Base-by-base conservation (phyloP, 2,113 vertebrate species). In the Oncorhynchus mykiss region DNA sequence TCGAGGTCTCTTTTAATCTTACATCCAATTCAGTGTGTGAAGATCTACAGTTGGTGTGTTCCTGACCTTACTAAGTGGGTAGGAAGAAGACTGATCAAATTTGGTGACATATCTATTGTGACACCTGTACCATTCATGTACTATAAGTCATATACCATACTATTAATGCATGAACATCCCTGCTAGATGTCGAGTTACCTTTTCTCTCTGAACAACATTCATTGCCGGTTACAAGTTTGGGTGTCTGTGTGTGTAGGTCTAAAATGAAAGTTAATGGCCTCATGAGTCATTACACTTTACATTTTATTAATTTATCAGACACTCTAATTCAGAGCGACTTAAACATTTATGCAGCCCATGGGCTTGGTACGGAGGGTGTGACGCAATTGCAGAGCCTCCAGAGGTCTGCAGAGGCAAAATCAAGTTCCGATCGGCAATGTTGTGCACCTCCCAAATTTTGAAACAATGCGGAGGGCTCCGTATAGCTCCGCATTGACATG, bases 211-310 rank as follows among this genome's bases (percentile, higher is more conserved):
- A 34, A 68, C 66, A 29, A 34, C 16, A 34, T 16, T 51, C 22
- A 31, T 7, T 27, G 57, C 67, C 48, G 62, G 67, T 83, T 65
- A 18, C 14, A 49, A 6, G 22, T 34, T 4, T 68, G 74, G 54
- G 68, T 3, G 45, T 51, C 20, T 12, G 3, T 29, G 34, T 49
- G 73, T 59, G 16, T 11, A 25, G 29, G 76, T 82, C 85, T 80
- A 85, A 80, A 78, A 84, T 77, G 51, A 64, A 85, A 75, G 85
- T 78, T 62, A 84, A 77, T 71, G 71, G 62, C 83, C 67, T 72
- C 72, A 75, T 76, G 70, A 75, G 70, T 79, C 76, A 83, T 39
- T 39, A 45, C 39, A 45, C 8, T 45, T 45, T 45, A 11, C 39
- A 45, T 45, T 45, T 45, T 11, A 45, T 9, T 11, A 11, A 45